These are phyloP conservation scores for Falco columbarius DNA, from an alignment of 2,797 vertebrate species.

Conservation along the genomic window DNA sequence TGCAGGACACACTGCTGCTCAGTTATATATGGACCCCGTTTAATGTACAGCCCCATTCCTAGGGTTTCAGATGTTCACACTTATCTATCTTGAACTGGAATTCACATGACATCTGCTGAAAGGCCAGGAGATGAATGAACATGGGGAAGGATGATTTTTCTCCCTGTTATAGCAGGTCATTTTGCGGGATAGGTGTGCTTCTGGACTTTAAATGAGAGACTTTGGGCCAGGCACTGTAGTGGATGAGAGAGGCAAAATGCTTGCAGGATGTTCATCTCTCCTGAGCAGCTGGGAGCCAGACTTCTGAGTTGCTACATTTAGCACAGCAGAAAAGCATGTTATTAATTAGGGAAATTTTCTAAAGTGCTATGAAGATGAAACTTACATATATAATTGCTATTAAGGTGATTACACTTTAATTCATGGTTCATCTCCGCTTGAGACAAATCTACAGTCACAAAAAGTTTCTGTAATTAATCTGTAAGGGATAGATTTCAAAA, in stretches of 20 bases:
- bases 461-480: neutral
- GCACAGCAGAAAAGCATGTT: neutral
- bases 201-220: neutral
- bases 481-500: neutral
- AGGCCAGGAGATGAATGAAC: neutral
- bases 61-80: neutral
- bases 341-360: slow-evolving; percentile 16
- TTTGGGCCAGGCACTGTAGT: neutral
- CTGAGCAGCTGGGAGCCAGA: neutral
- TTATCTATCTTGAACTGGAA: neutral
- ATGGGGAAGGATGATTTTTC: neutral
- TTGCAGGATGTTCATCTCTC: neutral
- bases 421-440: neutral
- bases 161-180: neutral
- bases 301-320: neutral
- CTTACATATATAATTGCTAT: neutral
- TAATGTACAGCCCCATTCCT: neutral
- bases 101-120: neutral
- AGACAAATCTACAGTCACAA: neutral
- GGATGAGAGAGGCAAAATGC: neutral
- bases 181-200: neutral
- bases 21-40: accelerated
- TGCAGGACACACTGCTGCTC: neutral
- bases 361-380: neutral
- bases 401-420: neutral